Evolutionary conservation across 30 jellyfish, hydroid and myxozoan species (phyloP), one percentile per base, ranked within the genome.

Genomic region (Hydra vulgaris): DNA sequence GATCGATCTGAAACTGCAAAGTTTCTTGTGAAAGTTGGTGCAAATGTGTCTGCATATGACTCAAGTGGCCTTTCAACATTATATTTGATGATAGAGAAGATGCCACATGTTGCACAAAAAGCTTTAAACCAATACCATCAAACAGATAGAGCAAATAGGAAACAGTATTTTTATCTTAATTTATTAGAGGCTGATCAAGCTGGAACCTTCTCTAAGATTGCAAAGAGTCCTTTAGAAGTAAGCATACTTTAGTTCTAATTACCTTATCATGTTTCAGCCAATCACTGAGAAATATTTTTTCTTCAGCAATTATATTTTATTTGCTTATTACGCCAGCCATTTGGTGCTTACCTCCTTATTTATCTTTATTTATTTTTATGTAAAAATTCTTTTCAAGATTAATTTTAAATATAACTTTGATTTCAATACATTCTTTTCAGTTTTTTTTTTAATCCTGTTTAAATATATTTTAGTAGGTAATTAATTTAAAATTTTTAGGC

Each of bases 1-100:
- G 98, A 91, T 79, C 96, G 98, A 12, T 91, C 98, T 55, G 98
- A 91, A 81, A 86, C 98, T 25, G 96, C 98, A 23, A 54, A 70
- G 56, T 83, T 72, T 81, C 83, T 91, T 20, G 84, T 91, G 0
- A 96, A 86, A 55, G 83, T 72, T 55, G 96, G 96, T 56, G 96
- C 81, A 21, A 88, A 94, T 3, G 98, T 83, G 25, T 96, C 95
- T 40, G 98, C 86, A 15, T 79, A 87, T 76, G 96, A 86, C 70
- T 71, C 86, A 15, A 87, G 96, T 83, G 96, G 95, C 15, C 71
- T 91, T 21, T 94, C 98, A 19, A 96, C 95, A 15, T 21, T 91
- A 75, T 81, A 92, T 0, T 67, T 91, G 53, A 86, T 91, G 98
- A 81, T 91, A 7, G 95, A 86, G 54, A 91, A 91, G 79, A 91